These are phyloP conservation scores for Barypeithes pellucidus DNA, from an alignment of 2,888 invertebrate species.

Conservation along the genomic window DNA sequence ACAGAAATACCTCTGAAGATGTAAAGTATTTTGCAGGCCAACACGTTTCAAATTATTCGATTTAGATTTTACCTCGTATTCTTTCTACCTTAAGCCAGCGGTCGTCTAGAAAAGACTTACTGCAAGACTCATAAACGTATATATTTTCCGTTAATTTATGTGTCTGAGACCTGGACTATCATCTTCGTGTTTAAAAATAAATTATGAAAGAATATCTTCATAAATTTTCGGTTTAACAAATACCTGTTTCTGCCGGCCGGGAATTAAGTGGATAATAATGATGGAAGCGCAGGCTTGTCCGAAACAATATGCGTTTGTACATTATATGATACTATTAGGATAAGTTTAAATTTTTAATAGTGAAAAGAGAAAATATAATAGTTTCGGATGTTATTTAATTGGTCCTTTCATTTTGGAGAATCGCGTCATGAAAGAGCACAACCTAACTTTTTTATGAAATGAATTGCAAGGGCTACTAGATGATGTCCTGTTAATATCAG, in stretches of 20 bases:
- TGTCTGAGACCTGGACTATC: constrained; percentile 63
- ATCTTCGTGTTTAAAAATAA: constrained; percentile 64
- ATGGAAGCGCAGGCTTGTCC: constrained; percentile 20
- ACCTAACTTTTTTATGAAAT: too few species aligned
- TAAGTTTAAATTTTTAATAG: too few species aligned
- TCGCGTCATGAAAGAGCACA: too few species aligned
- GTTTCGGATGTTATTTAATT: too few species aligned
- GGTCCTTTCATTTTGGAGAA: too few species aligned
- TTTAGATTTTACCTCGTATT: constrained; percentile 9
- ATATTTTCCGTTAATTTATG: constrained; percentile 63
- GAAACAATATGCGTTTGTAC: neutral
- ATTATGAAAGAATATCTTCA: constrained; percentile 64
- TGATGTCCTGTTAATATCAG: too few species aligned
- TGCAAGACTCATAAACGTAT: constrained; percentile 21
- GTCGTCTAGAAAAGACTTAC: constrained; percentile 13
- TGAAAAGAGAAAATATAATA: too few species aligned
- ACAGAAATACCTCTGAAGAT: too few species aligned
- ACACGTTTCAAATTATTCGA: too few species aligned
- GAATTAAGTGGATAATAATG: constrained; percentile 40
- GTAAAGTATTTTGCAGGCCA: too few species aligned
- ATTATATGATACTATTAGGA: neutral
- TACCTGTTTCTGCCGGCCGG: constrained; percentile 37
- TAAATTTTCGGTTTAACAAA: constrained; percentile 62
- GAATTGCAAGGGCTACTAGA: too few species aligned
- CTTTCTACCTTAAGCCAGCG: neutral